Base-by-base conservation (phyloP, 2,113 vertebrate species). In the Xiphophorus couchianus region DNA sequence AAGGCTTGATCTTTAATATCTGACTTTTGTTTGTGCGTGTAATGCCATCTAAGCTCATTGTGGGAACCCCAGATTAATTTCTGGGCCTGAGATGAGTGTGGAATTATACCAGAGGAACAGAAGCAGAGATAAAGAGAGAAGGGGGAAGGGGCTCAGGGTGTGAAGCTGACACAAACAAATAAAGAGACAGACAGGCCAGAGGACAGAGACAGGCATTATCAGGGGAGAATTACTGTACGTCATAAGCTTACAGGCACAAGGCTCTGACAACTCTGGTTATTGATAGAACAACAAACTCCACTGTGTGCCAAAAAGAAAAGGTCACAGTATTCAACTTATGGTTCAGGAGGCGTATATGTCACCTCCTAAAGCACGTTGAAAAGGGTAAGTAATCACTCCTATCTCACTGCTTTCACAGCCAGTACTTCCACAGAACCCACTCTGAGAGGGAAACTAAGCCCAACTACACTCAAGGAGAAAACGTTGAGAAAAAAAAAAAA, bases 11-110 rank as follows among this genome's bases (percentile, higher is more conserved):
- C 91, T 92, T 84, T 93, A 90, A 93, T 93, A 92, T 92, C 88
- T 90, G 80, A 86, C 88, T 91, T 91, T 91, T 92, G 88, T 94
- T 90, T 90, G 89, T 86, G 78, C 86, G 81, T 93, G 91, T 94
- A 93, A 95, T 93, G 83, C 92, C 88, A 79, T 71, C 86, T 93
- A 94, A 94, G 89, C 93, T 92, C 86, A 90, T 94, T 92, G 92
- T 92, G 75, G 73, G 69, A 81, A 82, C 83, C 87, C 71, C 82
- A 88, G 89, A 93, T 93, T 91, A 88, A 92, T 92, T 90, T 92
- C 88, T 86, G 86, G 81, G 83, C 89, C 82, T 79, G 60, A 86
- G 72, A 90, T 88, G 77, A 84, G 76, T 84, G 88, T 92, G 62
- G 83, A 87, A 90, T 89, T 87, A 82, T 86, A 87, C 72, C 54